These are phyloP conservation scores for Lingula anatina DNA, from an alignment of 2,888 invertebrate genomes.

Conservation along the genomic window DNA sequence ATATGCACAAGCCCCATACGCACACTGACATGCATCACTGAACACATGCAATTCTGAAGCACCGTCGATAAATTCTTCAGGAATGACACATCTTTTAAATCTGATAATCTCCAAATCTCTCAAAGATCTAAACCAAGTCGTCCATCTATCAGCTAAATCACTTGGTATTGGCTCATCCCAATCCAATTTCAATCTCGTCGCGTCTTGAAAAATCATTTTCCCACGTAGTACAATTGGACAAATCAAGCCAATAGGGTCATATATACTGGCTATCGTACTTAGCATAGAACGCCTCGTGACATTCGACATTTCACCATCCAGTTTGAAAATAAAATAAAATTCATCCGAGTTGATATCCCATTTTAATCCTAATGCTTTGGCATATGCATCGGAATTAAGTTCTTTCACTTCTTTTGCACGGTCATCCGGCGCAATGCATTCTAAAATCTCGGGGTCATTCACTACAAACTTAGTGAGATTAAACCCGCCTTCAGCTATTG, in stretches of 20 bases:
- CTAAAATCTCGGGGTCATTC: too few species aligned
- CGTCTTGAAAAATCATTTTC: too few species aligned
- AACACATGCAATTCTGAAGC: not conserved
- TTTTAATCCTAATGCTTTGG: not conserved
- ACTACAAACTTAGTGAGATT: not conserved
- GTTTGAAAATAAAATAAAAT: not conserved
- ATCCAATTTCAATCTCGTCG: not conserved
- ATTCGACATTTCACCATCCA: not conserved
- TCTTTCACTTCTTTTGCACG: not conserved
- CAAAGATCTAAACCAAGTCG: not conserved
- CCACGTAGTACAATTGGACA: not conserved
- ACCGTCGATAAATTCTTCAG: not conserved
- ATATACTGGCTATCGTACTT: not conserved
- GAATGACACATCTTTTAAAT: conserved; percentile 1
- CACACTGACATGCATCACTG: conserved; percentile 3
- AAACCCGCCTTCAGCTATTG: too few species aligned
- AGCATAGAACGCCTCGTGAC: not conserved
- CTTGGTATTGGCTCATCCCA: conserved; percentile 5
- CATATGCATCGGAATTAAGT: not conserved
- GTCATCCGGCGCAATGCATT: not conserved
- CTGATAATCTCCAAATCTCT: not conserved
- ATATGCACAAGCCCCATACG: not conserved
- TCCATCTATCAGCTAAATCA: too few species aligned
- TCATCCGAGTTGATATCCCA: conserved; percentile 3
- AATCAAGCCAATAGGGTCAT: conserved; percentile 5